A percentile compares a stretch with the other conserved stretches of the same genome.
Conservation (phyloP, 2,113 vertebrate genomes). For the Grammomys surdaster region DNA sequence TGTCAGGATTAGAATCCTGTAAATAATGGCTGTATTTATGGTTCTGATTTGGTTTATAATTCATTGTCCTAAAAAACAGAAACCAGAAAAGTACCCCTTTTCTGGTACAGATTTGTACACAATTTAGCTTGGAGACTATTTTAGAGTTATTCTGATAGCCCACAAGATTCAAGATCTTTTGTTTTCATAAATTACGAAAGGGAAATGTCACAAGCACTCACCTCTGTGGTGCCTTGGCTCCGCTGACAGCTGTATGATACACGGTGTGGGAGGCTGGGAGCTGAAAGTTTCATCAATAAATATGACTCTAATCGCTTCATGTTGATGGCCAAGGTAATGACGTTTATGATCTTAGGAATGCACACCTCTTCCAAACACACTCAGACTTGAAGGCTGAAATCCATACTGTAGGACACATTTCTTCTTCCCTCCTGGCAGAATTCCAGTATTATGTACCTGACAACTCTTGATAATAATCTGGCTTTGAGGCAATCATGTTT, state of each 20-base stretch:
- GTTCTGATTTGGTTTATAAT: constrained; percentile 68
- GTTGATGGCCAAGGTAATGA: constrained; percentile 98
- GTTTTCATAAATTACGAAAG: constrained; percentile 99
- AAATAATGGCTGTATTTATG: constrained; percentile 63
- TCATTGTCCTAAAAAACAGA: constrained; percentile 64
- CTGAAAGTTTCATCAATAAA: constrained; percentile 99
- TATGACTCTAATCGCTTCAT: constrained; percentile 99
- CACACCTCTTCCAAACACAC: constrained; percentile 60
- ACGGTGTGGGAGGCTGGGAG: constrained; percentile 98
- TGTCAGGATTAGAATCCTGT: constrained; percentile 67
- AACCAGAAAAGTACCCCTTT: constrained; percentile 51
- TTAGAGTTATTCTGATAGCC: constrained; percentile 84
- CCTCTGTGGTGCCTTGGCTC: constrained; percentile 92
- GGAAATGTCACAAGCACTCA: constrained; percentile 96
- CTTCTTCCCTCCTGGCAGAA: constrained; percentile 58
- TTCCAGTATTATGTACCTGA: constrained; percentile 67
- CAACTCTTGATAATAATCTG: constrained; percentile 62
- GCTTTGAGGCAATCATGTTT: constrained; percentile 64
- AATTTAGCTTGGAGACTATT: constrained; percentile 52
- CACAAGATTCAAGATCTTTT: constrained; percentile 95
- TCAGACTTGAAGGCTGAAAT: constrained; percentile 71
- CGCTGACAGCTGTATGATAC: constrained; percentile 99
- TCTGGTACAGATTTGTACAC: neutral
- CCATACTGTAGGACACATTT: constrained; percentile 57
- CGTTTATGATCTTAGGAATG: constrained; percentile 94